Base-by-base conservation (phyloP, 2,797 vertebrate genomes). In the Allobates femoralis region DNA sequence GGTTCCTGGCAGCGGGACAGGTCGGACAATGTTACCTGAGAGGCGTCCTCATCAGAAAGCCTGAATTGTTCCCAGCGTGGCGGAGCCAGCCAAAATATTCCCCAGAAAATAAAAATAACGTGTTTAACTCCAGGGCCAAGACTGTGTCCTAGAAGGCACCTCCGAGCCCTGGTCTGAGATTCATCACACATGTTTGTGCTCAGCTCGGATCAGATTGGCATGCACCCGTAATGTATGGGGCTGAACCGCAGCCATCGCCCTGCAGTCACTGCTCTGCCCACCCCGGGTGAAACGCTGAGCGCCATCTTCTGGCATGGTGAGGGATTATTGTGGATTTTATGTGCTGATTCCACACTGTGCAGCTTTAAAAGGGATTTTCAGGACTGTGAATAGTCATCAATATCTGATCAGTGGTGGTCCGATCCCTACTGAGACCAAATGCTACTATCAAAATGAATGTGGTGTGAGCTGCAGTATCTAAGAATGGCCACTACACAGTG, bases 1-100 rank as follows among this genome's bases (percentile, higher is more conserved):
- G 6, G 30, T 37, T 81, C 30, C 75, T 81, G 85, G 79, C 85
- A 28, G 26, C 18, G 12, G 30, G 41, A 86, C 79, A 86, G 53
- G 30, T 55, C 34, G 53, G 84, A 86, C 46, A 58, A 41, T 79
- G 75, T 75, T 73, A 67, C 83, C 84, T 46, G 78, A 37, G 79
- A 82, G 58, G 28, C 21, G 34, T 50, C 37, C 79, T 62, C 46
- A 71, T 81, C 79, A 81, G 71, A 81, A 86, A 53, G 71, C 69
- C 30, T 10, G 56, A 66, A 64, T 86, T 81, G 79, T 82, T 75
- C 58, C 58, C 11, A 78, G 83, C n/a, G 1, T 53, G 16, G 30
- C 18, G 34, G 23, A 50, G 28, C 51, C 79, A 55, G 69, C 67
- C 85, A 75, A 79, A 34, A 14, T 7, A 46, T 81, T 69, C 77